phyloP scores from a whole-genome alignment of 2,113 vertebrate genomes.

The Sphyrna mokarran region DNA sequence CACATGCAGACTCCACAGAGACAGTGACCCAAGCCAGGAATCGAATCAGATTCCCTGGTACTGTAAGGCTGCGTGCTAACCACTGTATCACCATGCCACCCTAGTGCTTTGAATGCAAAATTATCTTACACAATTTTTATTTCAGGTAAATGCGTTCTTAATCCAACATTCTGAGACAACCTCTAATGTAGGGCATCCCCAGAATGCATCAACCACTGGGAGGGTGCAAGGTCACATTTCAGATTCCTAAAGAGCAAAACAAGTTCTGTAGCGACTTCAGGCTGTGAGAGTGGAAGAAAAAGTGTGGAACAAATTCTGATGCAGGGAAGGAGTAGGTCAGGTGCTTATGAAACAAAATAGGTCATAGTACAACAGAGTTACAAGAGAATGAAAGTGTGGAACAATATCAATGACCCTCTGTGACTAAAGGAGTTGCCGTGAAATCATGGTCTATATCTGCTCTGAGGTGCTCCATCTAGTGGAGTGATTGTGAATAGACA shows the following conservation, averaged over 20 bases:
- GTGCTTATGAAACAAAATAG: background rate
- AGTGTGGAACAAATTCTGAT: background rate
- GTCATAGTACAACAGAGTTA: background rate
- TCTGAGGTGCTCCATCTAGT: background rate
- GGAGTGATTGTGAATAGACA: background rate
- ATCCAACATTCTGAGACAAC: background rate
- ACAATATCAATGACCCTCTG: background rate
- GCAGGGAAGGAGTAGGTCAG: background rate
- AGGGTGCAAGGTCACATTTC: background rate
- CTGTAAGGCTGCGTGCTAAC: too few relatives aligned
- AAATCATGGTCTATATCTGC: background rate
- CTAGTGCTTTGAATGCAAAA: background rate
- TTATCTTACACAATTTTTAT: background rate
- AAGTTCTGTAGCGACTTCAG: background rate
- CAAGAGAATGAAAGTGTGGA: background rate
- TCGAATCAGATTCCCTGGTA: too few relatives aligned
- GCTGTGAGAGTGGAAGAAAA: background rate
- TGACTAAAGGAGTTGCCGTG: background rate
- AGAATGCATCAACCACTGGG: background rate
- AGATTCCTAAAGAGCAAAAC: background rate
- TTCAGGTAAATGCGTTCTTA: background rate
- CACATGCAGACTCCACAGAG: too few relatives aligned
- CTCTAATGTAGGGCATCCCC: background rate
- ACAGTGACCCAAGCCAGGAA: too few relatives aligned
- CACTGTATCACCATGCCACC: too few relatives aligned